Evolutionary conservation across 2,113 vertebrate species (phyloP).

Genomic region (Cricetomys ansorgei): DNA sequence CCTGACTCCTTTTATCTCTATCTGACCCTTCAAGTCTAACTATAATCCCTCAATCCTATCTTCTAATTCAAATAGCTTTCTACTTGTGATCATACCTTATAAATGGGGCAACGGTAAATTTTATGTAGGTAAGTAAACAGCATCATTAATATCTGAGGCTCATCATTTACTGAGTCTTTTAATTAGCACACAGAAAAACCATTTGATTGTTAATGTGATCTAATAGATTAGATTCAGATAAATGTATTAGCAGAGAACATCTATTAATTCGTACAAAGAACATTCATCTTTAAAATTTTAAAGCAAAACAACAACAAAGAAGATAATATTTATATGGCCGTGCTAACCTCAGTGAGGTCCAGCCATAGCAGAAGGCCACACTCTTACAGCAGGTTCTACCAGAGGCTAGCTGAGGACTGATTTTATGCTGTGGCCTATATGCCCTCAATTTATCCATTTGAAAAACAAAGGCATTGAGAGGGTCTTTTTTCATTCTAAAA

Average conservation of each 20-base stretch:
- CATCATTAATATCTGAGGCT: conserved; percentile 13
- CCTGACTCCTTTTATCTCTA: conserved; percentile 14
- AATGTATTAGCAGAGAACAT: conserved; percentile 29
- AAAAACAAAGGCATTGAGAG: conserved; percentile 20
- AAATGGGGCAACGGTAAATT: not conserved
- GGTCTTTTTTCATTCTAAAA: conserved; percentile 46
- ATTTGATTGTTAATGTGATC: conserved; percentile 31
- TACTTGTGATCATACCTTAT: not conserved
- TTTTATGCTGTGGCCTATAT: not conserved
- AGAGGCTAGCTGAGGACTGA: not conserved
- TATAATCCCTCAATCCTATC: not conserved
- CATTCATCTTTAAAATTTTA: conserved; percentile 60
- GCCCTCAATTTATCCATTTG: conserved; percentile 23
- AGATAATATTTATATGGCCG: not conserved
- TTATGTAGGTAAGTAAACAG: conserved; percentile 46
- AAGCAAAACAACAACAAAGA: not conserved
- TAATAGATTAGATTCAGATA: conserved; percentile 47
- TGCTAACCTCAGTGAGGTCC: not conserved
- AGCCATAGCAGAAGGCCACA: not conserved
- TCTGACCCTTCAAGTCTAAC: conserved; percentile 10
- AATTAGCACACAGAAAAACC: not conserved
- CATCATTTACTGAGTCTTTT: conserved; percentile 35
- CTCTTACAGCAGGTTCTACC: not conserved
- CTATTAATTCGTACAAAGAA: conserved; percentile 41
- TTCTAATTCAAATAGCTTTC: conserved; percentile 21